Base-by-base conservation (phyloP, 2,888 invertebrate genomes). In the Stratiomys singularior region DNA sequence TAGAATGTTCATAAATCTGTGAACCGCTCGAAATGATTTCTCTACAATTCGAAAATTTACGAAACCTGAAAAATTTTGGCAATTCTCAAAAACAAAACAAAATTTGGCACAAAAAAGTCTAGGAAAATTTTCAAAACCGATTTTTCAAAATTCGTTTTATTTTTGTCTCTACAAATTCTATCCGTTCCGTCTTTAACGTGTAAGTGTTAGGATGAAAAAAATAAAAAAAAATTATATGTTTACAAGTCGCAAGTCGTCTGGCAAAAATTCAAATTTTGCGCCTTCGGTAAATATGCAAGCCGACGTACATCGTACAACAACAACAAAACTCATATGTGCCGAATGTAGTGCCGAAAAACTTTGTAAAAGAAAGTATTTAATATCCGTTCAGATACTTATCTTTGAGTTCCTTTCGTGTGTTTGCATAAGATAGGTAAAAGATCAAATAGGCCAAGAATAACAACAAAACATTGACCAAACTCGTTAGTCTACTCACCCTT, bases 171-270 rank as follows among this genome's bases (percentile, higher is more conserved):
- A n/a, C 11, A 11, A 56, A 56, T 13, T n/a, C 37, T 37, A 5
- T 37, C 37, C 37, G 23, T 44, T 28, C 23, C 21, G 21, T 21
- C 67, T 67, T 7, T 44, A 23, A 3, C 28, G 25, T 30, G 7
- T n/a, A 52, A 18, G 52, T 30, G 5, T 64, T 30, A 69, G 69
- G 46, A 74, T 58, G 23, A 44, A 71, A 69, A 28, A 72, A 72
- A 74, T 74, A 74, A 58, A 74, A 44, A 74, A 58, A 74, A 74
- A 74, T 74, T 74, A 74, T 74, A 74, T 74, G 74, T 74, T 74
- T 74, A 74, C 74, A 30, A 60, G 28, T 44, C 3, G 3, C 13
- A 66, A 30, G n/a, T n/a, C 28, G n/a, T 66, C 23, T 11, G 60
- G 28, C 44, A 67, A 67, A 67, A 67, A 21, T 7, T 47, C 23